Evolutionary conservation across 2,797 vertebrate species (phyloP).

Genomic region (Melopsittacus undulatus): DNA sequence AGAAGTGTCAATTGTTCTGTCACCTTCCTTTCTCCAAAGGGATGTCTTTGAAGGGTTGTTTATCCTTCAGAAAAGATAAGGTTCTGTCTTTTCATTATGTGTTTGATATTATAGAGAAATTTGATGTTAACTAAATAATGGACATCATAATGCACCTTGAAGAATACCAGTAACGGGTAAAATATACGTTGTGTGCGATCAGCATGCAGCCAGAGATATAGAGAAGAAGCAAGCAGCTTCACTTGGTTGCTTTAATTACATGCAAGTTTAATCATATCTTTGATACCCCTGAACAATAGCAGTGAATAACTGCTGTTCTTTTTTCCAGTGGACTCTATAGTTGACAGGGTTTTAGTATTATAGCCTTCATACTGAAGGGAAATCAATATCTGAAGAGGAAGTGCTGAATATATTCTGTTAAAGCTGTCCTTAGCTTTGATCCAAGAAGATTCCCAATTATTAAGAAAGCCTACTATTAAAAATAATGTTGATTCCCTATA

Average conservation of each 20-base stretch:
- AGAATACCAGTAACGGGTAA: neutral
- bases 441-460: neutral
- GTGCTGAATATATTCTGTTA: neutral
- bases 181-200: neutral
- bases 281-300: neutral
- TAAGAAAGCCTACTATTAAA: neutral
- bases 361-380: neutral
- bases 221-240: neutral
- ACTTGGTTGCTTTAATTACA: neutral
- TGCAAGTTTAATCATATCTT: neutral
- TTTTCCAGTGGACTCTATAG: neutral
- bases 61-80: neutral
- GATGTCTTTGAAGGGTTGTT: neutral
- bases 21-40: neutral
- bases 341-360: neutral
- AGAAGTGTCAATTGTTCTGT: neutral
- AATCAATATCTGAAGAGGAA: conserved; percentile 2
- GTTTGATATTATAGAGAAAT: neutral
- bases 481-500: neutral
- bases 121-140: neutral
- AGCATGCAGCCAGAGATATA: neutral
- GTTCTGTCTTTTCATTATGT: neutral
- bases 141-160: neutral
- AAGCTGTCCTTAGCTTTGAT: neutral
- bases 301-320: neutral